phyloP scores from a whole-genome alignment of 2,113 vertebrate species.

The Aegithalos caudatus region DNA sequence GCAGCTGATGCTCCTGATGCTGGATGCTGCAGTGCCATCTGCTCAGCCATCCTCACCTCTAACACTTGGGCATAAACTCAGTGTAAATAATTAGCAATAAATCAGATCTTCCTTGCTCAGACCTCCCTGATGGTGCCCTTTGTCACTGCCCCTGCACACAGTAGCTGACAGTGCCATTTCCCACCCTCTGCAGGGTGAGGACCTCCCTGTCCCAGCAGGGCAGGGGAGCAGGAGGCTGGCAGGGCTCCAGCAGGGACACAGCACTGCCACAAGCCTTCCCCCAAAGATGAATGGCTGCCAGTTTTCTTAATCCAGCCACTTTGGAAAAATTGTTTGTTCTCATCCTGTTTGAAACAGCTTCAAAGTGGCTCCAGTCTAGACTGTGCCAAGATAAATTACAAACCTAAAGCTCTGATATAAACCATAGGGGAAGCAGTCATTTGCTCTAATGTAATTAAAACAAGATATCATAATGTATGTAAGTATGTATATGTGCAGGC shows the following conservation, averaged over 20 bases:
- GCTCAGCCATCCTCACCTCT: background rate
- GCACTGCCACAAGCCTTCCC: background rate
- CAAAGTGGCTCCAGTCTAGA: conserved; percentile 84
- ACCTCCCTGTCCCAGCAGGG: background rate
- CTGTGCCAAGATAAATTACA: conserved; percentile 85
- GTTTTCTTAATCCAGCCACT: conserved; percentile 64
- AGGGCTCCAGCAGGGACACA: conserved; percentile 14
- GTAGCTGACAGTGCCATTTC: background rate
- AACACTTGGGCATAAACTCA: background rate
- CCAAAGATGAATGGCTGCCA: conserved; percentile 57
- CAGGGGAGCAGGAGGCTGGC: background rate
- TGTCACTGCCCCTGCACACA: background rate
- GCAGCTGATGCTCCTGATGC: accelerated
- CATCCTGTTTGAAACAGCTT: conserved; percentile 74
- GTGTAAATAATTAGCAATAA: background rate
- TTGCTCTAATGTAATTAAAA: conserved; percentile 87
- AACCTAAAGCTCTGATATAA: conserved; percentile 79
- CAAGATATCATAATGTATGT: conserved; percentile 72
- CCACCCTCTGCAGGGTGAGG: background rate
- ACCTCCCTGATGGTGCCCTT: background rate
- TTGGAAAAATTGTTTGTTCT: conserved; percentile 74
- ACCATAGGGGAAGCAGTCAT: conserved; percentile 78
- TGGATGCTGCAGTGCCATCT: background rate
- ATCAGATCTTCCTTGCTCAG: background rate
- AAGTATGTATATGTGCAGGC: conserved; percentile 27